Conservation (phyloP, 1,140 invertebrate genomes). For the Drosophila hydei region DNA sequence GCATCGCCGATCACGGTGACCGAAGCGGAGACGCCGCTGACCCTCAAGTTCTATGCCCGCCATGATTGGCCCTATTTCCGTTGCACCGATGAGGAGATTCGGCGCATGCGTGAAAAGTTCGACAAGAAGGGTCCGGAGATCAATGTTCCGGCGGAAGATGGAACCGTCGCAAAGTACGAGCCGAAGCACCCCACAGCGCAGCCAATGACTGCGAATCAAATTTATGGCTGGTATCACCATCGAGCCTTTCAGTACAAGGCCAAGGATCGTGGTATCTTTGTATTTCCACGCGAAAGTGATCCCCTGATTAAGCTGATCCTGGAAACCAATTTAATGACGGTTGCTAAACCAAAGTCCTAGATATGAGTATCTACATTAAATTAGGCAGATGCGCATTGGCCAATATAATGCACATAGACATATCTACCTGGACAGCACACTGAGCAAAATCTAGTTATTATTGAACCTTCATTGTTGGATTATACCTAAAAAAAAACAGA, state of each 20-base stretch:
- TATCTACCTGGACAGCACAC: not conserved
- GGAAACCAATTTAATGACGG: constrained; percentile 7
- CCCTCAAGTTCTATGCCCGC: constrained; percentile 7
- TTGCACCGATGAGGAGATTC: not conserved
- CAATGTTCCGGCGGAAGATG: constrained; percentile 21
- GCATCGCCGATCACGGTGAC: not conserved
- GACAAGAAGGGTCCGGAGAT: not conserved
- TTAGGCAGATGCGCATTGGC: too few species aligned
- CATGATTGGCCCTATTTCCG: not conserved
- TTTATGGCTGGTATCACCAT: constrained; percentile 70
- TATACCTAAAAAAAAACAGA: too few species aligned
- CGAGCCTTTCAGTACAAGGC: constrained; percentile 52
- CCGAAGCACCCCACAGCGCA: constrained; percentile 53
- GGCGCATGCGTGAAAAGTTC: not conserved
- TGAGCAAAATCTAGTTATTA: not conserved
- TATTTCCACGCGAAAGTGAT: constrained; percentile 68
- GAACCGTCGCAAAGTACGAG: constrained; percentile 26
- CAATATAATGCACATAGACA: not conserved
- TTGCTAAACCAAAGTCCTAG: not conserved
- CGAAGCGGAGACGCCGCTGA: not conserved
- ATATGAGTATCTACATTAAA: too few species aligned
- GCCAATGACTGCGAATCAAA: constrained; percentile 61
- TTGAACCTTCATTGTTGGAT: too few species aligned
- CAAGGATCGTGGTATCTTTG: constrained; percentile 58
- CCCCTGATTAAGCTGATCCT: constrained; percentile 53